phyloP scores from a whole-genome alignment of 2,797 vertebrate genomes.

The Buphagus erythrorhynchus region DNA sequence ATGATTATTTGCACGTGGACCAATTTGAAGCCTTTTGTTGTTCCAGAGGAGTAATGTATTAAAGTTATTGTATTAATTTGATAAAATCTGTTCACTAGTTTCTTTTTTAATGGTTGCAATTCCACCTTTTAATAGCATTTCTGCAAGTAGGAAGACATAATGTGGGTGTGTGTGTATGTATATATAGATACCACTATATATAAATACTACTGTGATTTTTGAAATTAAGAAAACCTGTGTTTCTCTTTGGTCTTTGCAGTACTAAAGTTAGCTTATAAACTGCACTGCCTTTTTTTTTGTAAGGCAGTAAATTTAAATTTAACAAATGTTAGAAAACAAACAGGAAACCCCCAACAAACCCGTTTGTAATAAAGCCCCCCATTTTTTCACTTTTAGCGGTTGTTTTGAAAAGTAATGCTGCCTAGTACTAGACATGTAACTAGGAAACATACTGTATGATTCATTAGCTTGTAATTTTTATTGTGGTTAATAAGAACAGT shows the following conservation, averaged over 20 bases:
- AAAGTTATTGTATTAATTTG: not conserved
- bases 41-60: not conserved
- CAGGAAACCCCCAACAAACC: not conserved
- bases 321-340: not conserved
- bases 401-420: not conserved
- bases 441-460: not conserved
- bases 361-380: not conserved
- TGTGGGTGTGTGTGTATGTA: rapidly evolving
- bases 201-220: not conserved
- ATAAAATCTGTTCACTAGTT: not conserved
- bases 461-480: not conserved
- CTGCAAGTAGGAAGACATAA: not conserved
- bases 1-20: not conserved
- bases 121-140: not conserved
- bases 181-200: too few relatives aligned
- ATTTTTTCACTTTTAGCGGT: not conserved
- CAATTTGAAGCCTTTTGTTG: not conserved
- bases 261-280: not conserved
- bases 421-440: not conserved
- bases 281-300: not conserved
- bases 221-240: not conserved
- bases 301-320: not conserved
- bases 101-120: not conserved
- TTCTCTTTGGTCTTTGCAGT: not conserved
- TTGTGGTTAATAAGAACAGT: not conserved